These are phyloP conservation scores for Oithona nana DNA, from an alignment of 2,888 invertebrate species.

Conservation along the genomic window DNA sequence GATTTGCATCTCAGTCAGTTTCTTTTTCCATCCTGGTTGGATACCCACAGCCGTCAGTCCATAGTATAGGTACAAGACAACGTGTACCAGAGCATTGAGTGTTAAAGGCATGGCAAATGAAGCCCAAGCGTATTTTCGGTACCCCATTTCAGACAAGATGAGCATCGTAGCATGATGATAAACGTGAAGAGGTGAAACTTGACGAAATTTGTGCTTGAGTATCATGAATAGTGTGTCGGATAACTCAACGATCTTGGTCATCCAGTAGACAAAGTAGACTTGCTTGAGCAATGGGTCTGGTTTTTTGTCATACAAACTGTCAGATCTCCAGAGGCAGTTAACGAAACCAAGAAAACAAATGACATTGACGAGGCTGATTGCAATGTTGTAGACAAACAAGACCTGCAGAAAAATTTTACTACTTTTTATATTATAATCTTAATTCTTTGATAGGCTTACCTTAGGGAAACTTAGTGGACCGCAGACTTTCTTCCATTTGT, in stretches of 20 bases:
- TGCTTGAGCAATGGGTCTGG: not conserved
- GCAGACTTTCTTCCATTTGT: not conserved
- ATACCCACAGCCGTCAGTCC: not conserved
- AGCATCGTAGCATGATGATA: conserved; percentile 2
- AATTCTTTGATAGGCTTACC: not conserved
- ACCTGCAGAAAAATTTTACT: not conserved
- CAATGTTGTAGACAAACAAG: not conserved
- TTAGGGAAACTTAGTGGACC: not conserved
- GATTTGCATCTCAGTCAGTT: not conserved
- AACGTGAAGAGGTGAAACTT: not conserved
- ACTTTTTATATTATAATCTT: not conserved
- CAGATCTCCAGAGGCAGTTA: not conserved
- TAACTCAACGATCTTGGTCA: not conserved
- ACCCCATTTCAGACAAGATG: not conserved
- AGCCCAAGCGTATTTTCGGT: not conserved
- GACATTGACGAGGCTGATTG: not conserved
- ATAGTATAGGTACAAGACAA: not conserved
- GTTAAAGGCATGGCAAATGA: not conserved
- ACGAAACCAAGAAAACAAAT: not conserved
- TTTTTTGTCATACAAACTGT: not conserved
- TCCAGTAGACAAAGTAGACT: conserved; percentile 4
- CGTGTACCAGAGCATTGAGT: conserved; percentile 2
- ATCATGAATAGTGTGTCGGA: not conserved
- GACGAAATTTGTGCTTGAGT: not conserved
- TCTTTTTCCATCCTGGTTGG: not conserved